Evolutionary conservation across 2,888 invertebrate species (phyloP).

Genomic region (Agriopis aurantiaria): DNA sequence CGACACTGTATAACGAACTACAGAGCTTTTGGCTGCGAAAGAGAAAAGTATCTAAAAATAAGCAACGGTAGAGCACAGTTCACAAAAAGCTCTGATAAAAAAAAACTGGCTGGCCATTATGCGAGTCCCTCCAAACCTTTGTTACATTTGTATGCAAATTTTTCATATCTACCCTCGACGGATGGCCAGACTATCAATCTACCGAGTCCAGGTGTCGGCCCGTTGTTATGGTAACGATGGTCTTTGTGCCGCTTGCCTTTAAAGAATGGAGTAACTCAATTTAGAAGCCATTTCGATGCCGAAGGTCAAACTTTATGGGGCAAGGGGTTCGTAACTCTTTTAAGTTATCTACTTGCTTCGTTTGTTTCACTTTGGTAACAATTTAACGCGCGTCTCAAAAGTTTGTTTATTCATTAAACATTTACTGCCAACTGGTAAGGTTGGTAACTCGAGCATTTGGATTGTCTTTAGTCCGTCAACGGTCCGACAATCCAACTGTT

Average conservation of each 20-base stretch:
- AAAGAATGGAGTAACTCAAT: conserved; percentile 43
- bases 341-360: conserved; percentile 27
- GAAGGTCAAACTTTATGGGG: conserved; percentile 35
- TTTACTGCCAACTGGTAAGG: conserved; percentile 7
- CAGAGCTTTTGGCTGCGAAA: conserved; percentile 15
- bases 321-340: conserved; percentile 28
- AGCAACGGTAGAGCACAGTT: conserved; percentile 28
- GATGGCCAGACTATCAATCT: conserved; percentile 65
- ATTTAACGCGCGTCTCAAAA: conserved; percentile 10
- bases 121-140: conserved; percentile 57
- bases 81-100: conserved; percentile 42
- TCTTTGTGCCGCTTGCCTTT: conserved; percentile 51
- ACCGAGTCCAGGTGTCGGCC: conserved; percentile 67
- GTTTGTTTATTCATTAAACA: conserved; percentile 2
- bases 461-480: no score
- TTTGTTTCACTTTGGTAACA: conserved; percentile 22
- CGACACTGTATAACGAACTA: not conserved
- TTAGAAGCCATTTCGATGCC: conserved; percentile 38
- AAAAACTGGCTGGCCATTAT: conserved; percentile 60
- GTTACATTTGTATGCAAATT: conserved; percentile 76
- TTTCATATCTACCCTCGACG: conserved; percentile 64
- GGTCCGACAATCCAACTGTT: no score
- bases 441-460: no score
- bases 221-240: conserved; percentile 64
- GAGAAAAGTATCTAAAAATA: conserved; percentile 33